Evolutionary conservation across 1,140 invertebrate genomes (phyloP), one percentile per base, ranked within the genome.

Genomic region (Sinonovacula constricta): DNA sequence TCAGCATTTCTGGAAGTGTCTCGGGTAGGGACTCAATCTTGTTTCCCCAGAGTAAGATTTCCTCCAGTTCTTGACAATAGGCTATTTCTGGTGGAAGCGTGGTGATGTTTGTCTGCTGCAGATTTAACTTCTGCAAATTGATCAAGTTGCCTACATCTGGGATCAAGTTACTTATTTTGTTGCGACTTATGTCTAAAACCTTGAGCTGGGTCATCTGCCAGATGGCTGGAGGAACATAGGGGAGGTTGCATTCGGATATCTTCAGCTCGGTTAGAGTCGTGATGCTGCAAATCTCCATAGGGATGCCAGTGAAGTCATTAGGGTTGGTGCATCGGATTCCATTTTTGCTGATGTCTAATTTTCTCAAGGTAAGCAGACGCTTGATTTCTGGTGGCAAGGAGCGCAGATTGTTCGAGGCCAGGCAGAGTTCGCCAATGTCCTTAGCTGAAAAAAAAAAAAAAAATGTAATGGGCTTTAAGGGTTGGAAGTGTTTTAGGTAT

Each of bases 221-320:
- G n/a, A 91, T 84, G 30, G 85, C 88, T 15, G 88, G 86, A 26
- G 91, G 91, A 12, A 91, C 81, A 59, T 85, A 88, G 1, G 83
- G 86, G 26, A 91, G 83, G 66, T 91, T 91, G 74, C 90, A 91
- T 75, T 91, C 90, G 18, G 89, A 87, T 10, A 91, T 85, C 62
- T 76, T 85, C 2, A 91, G 82, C 56, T 87, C 84, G 45, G 86
- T 72, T 2, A 91, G 82, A 28, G 85, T 82, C 0, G 66, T 77
- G 30, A 91, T 83, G 39, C 72, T 54, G 31, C 80, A 80, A 78
- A 91, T 81, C 54, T 89, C 88, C 28, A 53, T 49, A 14, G 91
- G 91, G 14, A 91, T 65, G 10, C 90, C 88, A 36, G 81, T 82
- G 67, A 81, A 88, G 70, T 91, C 90, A 53, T 87, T 82, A 22